Evolutionary conservation across 2,113 vertebrate species (phyloP).

Genomic region (Tauraco erythrolophus): DNA sequence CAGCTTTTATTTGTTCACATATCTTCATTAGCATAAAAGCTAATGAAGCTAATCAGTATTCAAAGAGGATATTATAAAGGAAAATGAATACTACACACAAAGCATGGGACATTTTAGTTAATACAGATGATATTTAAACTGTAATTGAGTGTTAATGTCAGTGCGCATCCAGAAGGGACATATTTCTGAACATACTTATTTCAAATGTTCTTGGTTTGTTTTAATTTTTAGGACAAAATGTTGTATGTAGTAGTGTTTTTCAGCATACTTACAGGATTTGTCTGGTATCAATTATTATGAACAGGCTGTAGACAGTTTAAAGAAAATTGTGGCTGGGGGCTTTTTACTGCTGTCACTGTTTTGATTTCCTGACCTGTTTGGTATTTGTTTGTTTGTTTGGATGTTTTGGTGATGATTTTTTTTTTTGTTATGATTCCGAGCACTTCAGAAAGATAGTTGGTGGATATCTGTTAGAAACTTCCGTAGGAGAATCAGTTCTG

Average conservation of each 20-base stretch:
- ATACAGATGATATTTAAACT: background rate
- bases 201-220: background rate
- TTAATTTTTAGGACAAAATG: background rate
- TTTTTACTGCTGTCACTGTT: background rate
- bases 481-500: background rate
- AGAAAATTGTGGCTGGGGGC: background rate
- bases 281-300: background rate
- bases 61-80: background rate
- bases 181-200: background rate
- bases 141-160: background rate
- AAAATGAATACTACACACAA: background rate
- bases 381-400: background rate
- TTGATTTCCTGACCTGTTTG: background rate
- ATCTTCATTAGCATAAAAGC: slow-evolving; percentile 4
- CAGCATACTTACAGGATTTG: background rate
- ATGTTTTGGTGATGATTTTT: background rate
- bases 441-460: background rate
- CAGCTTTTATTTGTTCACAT: background rate
- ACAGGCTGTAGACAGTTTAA: background rate
- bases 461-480: background rate
- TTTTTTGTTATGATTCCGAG: background rate
- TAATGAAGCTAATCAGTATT: background rate
- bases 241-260: background rate
- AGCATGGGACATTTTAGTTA: background rate
- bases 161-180: fast-evolving